Evolutionary conservation across 2,797 vertebrate genomes (phyloP).

Genomic region (Xyrichtys novacula): DNA sequence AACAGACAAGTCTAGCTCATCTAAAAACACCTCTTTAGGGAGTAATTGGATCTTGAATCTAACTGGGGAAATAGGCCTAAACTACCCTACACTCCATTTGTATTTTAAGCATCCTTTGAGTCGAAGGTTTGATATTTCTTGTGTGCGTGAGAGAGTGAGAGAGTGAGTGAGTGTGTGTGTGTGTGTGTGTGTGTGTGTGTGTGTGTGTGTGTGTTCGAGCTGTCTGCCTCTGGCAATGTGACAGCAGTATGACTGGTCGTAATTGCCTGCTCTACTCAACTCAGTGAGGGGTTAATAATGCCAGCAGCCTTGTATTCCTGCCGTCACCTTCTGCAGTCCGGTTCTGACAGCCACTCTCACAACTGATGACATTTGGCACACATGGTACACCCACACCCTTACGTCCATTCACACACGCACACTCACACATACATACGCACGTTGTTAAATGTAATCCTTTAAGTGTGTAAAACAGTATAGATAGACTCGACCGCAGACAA

Average conservation of each 20-base stretch:
- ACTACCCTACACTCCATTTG: neutral
- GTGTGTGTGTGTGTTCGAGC: conserved; percentile 17
- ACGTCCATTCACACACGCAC: conserved; percentile 20
- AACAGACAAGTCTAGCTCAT: too few relatives aligned
- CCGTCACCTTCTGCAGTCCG: conserved; percentile 55
- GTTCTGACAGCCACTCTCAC: conserved; percentile 53
- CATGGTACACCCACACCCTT: neutral
- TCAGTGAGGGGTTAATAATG: conserved; percentile 76
- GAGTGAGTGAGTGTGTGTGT: neutral
- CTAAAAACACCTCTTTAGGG: too few relatives aligned
- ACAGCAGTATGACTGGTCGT: conserved; percentile 67
- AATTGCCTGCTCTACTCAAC: conserved; percentile 71
- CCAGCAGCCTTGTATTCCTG: conserved; percentile 60
- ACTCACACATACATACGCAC: neutral
- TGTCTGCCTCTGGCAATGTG: conserved; percentile 55
- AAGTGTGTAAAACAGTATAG: conserved; percentile 19
- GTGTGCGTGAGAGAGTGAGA: neutral
- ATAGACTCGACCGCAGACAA: conserved; percentile 13
- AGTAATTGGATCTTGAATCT: too few relatives aligned
- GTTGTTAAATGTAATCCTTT: conserved; percentile 16
- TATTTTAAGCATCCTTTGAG: conserved; percentile 23
- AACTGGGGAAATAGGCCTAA: neutral
- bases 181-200: neutral
- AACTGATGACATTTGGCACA: conserved; percentile 21
- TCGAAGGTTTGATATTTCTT: neutral